Percentiles rank a stretch among this genome's conserved stretches.
phyloP scores from a whole-genome alignment of 1,140 invertebrate species.

The Ostrea edulis region DNA sequence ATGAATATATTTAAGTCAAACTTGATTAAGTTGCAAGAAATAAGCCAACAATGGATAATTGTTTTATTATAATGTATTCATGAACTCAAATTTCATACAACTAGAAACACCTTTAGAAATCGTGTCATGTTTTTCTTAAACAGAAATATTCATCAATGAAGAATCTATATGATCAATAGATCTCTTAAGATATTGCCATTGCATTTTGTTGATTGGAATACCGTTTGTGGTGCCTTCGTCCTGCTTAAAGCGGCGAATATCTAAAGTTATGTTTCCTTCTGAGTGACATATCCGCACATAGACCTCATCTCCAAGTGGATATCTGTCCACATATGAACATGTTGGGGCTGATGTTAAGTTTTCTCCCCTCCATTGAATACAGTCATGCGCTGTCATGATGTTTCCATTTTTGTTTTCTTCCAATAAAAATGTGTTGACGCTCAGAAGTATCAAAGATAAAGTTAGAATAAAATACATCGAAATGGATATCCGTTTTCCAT shows the following conservation, averaged over 20 bases:
- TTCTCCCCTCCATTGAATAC: neutral
- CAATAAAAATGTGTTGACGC: constrained; percentile 8
- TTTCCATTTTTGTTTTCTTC: neutral
- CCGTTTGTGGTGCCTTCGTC: neutral
- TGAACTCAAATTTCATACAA: no score
- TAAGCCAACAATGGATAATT: no score
- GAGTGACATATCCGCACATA: neutral
- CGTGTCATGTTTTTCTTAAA: no score
- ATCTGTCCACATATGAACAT: neutral
- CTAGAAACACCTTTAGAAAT: no score
- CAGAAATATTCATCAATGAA: no score
- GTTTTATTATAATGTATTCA: no score
- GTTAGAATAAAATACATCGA: neutral
- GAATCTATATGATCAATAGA: constrained; percentile 13
- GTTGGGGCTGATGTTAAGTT: neutral
- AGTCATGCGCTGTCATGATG: neutral
- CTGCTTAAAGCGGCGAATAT: constrained; percentile 2
- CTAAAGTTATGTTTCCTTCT: neutral
- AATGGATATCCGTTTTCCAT: neutral
- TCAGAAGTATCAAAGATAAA: neutral
- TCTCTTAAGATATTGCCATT: constrained; percentile 20
- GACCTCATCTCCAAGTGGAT: no score
- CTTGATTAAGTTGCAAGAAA: no score
- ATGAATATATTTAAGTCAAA: no score
- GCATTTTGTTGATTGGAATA: constrained; percentile 12